Base-by-base conservation (phyloP, 2,888 invertebrate species). In the Caenorhabditis imperialis region DNA sequence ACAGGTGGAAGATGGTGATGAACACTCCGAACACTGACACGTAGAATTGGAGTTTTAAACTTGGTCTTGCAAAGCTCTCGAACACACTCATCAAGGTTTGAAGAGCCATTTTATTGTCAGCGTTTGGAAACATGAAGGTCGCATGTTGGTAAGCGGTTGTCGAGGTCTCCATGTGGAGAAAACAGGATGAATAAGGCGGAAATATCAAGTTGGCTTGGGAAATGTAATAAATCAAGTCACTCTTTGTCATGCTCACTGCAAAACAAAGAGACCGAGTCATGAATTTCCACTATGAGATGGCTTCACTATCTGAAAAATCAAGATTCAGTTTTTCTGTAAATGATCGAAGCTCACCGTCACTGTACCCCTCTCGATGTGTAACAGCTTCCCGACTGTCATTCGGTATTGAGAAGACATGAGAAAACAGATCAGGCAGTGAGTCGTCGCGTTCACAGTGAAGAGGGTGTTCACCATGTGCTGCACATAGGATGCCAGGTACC, bases 371-470 rank as follows among this genome's bases (percentile, higher is more conserved):
- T 6, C 33, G 33, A 40, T 40, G 16, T 35, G 22, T n/a, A 38
- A 12, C 16, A 51, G 7, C 22, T 22, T 4, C 5, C 1, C 18
- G 0, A 62, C 62, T 0, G 53, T 62, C 14, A 25, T 45, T 30
- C 47, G 45, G 35, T 62, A 62, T 20, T 47, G 45, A 16, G 23
- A 25, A 30, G 62, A 62, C 54, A 62, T 62, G 10, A 53, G 20
- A 22, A 62, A 62, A 35, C 47, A 61, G 42, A 61, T 61, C 33
- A 62, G 12, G 20, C 62, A 62, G 27, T 62, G 62, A 20, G 45
- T 45, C 16, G 54, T 45, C 0, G 62, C 51, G 35, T 62, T 62
- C 20, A 47, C 2, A 1, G 45, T 54, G 47, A 62, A 62, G 10
- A 62, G 37, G 14, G 38, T 20, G 45, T 62, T 37, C 38, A 42